Evolutionary conservation across 2,888 invertebrate genomes (phyloP).

Genomic region (Crioceris asparagi): DNA sequence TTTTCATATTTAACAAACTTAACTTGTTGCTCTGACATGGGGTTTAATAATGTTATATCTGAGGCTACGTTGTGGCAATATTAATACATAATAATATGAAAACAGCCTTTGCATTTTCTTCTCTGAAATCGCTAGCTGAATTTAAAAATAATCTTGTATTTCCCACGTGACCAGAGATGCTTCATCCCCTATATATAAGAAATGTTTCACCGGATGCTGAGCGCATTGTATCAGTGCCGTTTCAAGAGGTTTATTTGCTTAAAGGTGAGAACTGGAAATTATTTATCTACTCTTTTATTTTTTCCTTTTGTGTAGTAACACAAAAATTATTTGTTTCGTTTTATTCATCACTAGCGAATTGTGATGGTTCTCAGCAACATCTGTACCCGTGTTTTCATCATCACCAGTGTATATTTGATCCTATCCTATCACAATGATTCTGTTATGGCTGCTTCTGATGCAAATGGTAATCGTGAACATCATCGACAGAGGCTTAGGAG

Average conservation of each 20-base stretch:
- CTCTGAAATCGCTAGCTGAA: conserved; percentile 13
- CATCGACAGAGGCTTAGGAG: conserved; percentile 21
- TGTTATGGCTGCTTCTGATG: conserved; percentile 14
- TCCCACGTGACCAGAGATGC: conserved; percentile 8
- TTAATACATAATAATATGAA: too few species aligned
- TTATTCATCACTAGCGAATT: too few species aligned
- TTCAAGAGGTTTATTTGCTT: too few species aligned
- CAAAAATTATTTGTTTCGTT: too few species aligned
- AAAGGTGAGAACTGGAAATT: too few species aligned
- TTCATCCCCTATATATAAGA: conserved; percentile 2
- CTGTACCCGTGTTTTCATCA: conserved; percentile 18
- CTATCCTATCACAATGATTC: conserved; percentile 17
- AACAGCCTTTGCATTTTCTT: too few species aligned
- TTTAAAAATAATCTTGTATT: conserved; percentile 15
- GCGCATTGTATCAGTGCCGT: conserved; percentile 3
- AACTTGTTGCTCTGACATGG: too few species aligned
- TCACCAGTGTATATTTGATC: conserved; percentile 19
- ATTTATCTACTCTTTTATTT: too few species aligned
- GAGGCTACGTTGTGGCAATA: too few species aligned
- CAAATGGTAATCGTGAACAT: conserved; percentile 13
- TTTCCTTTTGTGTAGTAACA: too few species aligned
- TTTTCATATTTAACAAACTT: too few species aligned
- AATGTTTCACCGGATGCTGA: background rate
- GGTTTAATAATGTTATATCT: too few species aligned
- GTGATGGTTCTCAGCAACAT: conserved; percentile 14